Evolutionary conservation across 2,888 invertebrate genomes (phyloP).

Genomic region (Mechanitis messenoides): DNA sequence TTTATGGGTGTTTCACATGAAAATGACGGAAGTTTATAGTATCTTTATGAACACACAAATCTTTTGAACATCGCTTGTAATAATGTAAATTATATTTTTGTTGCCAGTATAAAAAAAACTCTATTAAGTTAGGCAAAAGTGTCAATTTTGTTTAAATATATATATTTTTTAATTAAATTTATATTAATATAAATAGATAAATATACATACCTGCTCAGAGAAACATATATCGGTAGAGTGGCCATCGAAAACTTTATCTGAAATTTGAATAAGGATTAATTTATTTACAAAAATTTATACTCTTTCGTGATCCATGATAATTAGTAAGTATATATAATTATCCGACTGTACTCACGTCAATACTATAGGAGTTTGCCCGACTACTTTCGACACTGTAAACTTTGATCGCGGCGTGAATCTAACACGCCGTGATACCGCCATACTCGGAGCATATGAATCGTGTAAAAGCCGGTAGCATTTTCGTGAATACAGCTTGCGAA

Average conservation of each 20-base stretch:
- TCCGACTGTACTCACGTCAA: too few relatives aligned
- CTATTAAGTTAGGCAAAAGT: neutral
- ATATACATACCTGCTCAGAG: constrained; percentile 56
- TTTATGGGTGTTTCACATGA: constrained; percentile 35
- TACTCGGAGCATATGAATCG: too few relatives aligned
- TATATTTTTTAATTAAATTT: too few relatives aligned
- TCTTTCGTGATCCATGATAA: too few relatives aligned
- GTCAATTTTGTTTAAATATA: neutral
- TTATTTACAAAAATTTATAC: constrained; percentile 1
- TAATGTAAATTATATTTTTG: neutral
- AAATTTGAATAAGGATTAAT: constrained; percentile 27
- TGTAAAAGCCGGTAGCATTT: too few relatives aligned
- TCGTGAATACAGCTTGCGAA: too few relatives aligned
- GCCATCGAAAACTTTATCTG: constrained; percentile 48
- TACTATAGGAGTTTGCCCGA: too few relatives aligned
- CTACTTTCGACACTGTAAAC: too few relatives aligned
- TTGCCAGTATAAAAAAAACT: neutral
- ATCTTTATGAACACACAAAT: constrained; percentile 2
- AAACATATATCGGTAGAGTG: constrained; percentile 63
- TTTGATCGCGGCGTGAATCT: too few relatives aligned
- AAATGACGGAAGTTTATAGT: constrained; percentile 17
- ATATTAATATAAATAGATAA: neutral
- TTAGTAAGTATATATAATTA: too few relatives aligned
- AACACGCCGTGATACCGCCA: too few relatives aligned
- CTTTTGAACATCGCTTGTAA: constrained; percentile 3